Base-by-base conservation (phyloP, 2,113 vertebrate species). In the Heterochromis multidens region DNA sequence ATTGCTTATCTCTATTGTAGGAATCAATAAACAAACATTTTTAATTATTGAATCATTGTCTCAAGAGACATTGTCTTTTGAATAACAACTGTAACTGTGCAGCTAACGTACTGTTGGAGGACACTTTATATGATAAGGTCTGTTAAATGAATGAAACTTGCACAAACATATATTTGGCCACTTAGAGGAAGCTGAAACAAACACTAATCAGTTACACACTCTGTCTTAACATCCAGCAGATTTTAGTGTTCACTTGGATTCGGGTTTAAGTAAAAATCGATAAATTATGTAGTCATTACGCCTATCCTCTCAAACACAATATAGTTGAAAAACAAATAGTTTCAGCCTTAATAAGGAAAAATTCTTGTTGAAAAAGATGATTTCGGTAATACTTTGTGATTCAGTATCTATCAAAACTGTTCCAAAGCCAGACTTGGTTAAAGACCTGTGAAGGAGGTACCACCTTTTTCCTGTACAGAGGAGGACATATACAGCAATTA, bases 371-470 rank as follows among this genome's bases (percentile, higher is more conserved):
- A 74, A 52, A 74, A 74, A 74, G 43, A 31, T 31, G 0, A 31
- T 52, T 52, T 74, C 17, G 8, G 9, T 21, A 52, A 52, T 29
- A 21, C 17, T 72, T 31, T 72, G 16, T 72, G 67, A 72, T 52
- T 27, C 43, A 49, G 23, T 35, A 17, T 14, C 11, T 74, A 12
- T 27, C 59, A 52, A 52, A 63, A 76, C 67, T 81, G 40, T 85
- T 83, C 13, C 89, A 95, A 94, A 94, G 93, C 88, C 93, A 92
- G 19, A 82, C 87, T 85, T 82, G 57, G 90, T 95, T 96, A 96
- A 96, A 96, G 95, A 88, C 95, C 95, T 96, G 83, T 96, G 83
- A 94, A 94, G 94, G 93, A 95, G 94, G 91, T 94, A 94, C 87
- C 86, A 88, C 94, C 84, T 89, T 94, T 95, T 96, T 93, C 93